Percentiles rank a stretch among this genome's conserved stretches.
Evolutionary conservation across 2,797 vertebrate species (phyloP).

Genomic region (Hydrocynus forskahlii): DNA sequence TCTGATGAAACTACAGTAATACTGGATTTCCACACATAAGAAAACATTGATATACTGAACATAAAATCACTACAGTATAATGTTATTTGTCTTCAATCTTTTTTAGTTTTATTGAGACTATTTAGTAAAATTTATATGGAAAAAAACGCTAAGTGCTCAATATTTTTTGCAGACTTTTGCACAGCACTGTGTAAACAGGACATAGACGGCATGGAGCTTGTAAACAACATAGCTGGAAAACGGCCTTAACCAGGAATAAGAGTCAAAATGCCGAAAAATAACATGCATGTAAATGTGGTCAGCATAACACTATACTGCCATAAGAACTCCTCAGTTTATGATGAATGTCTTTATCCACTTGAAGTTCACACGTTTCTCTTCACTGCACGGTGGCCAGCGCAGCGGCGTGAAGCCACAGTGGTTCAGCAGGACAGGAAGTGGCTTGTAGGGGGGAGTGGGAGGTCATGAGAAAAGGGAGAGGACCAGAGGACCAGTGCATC

Average conservation of each 20-base stretch:
- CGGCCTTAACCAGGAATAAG: background rate
- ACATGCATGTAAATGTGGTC: conserved; percentile 24
- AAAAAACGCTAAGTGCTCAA: background rate
- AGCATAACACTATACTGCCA: background rate
- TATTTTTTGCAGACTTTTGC: too few relatives aligned
- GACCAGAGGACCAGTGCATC: conserved; percentile 53
- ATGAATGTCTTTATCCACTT: conserved; percentile 14
- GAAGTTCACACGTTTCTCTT: conserved; percentile 15
- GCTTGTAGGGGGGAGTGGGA: conserved; percentile 52
- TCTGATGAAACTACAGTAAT: too few relatives aligned
- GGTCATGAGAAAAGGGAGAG: conserved; percentile 79
- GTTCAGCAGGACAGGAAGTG: conserved; percentile 74
- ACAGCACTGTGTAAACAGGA: background rate
- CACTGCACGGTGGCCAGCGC: conserved; percentile 56
- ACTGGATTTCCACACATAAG: too few relatives aligned
- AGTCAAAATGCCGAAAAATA: background rate
- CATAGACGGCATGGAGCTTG: background rate
- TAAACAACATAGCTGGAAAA: background rate
- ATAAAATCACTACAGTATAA: too few relatives aligned
- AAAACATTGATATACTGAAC: too few relatives aligned
- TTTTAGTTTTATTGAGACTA: too few relatives aligned
- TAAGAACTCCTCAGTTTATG: background rate
- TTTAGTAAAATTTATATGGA: background rate
- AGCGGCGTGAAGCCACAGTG: conserved; percentile 44
- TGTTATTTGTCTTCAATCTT: too few relatives aligned